A percentile compares a stretch with the other conserved stretches of the same genome.
Evolutionary conservation across 1,140 invertebrate species (phyloP).

Genomic region (Drosophila grimshawi): DNA sequence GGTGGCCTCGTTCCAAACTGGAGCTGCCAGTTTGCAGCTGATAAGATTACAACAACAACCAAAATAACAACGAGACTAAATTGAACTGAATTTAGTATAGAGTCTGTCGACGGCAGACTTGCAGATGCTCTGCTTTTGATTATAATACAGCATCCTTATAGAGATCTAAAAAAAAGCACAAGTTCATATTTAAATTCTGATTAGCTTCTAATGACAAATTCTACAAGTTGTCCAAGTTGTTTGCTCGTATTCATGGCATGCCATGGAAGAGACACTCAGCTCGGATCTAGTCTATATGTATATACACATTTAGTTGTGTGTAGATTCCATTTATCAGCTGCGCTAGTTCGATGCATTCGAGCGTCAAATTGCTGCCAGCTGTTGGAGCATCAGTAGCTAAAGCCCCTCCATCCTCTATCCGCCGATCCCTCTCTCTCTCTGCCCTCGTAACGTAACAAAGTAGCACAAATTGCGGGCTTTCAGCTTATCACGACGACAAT

Average conservation of each 20-base stretch:
- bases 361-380: constrained; percentile 71
- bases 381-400: constrained; percentile 8
- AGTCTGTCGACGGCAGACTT: not conserved
- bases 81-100: not conserved
- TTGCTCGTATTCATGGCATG: not conserved
- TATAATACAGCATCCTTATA: too few relatives aligned
- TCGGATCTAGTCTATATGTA: not conserved
- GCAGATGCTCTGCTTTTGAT: not conserved
- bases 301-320: not conserved
- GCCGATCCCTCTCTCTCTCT: not conserved
- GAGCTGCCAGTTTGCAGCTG: constrained; percentile 42
- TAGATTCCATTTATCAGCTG: constrained; percentile 34
- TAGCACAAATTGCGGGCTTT: constrained; percentile 68
- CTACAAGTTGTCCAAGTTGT: too few relatives aligned
- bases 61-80: not conserved
- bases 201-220: too few relatives aligned
- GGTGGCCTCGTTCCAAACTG: constrained; percentile 39
- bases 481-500: constrained; percentile 60
- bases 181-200: too few relatives aligned
- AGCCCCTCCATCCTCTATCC: not conserved
- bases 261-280: constrained; percentile 1
- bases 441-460: constrained; percentile 56
- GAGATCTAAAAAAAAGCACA: too few relatives aligned
- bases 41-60: constrained; percentile 37
- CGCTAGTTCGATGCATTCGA: constrained; percentile 47